Evolutionary conservation across 2,888 invertebrate species (phyloP), one percentile per base, ranked within the genome.

Genomic region (Dryocosmus kuriphilus): DNA sequence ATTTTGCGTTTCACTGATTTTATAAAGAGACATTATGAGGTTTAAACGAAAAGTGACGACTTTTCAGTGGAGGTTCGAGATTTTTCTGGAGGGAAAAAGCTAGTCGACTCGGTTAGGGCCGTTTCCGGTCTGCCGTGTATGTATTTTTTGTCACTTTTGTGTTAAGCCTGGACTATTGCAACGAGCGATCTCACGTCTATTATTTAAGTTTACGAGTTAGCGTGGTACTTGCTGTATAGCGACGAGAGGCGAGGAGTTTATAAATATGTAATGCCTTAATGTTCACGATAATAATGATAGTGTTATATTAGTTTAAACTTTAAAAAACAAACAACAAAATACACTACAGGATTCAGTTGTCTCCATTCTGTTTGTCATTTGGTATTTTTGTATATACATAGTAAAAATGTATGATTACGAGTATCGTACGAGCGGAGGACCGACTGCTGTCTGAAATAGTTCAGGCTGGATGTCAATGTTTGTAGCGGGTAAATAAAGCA

Each of bases 241-340:
- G 88, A 88, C 87, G 88, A 87, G 86, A 85, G 86, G 85, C 83
- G 86, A 86, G 87, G 88, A 88, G 87, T 87, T 89, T 88, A 90
- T 90, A 89, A 89, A 90, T 90, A 90, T 91, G 88, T 91, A 91
- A 90, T 90, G 91, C 91, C 91, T 91, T 91, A 91, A 91, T 89
- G 90, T 91, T 91, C 89, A 90, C 86, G 89, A 90, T 90, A 90
- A 90, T 90, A 90, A 89, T 87, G 86, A 86, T 85, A 90, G 90
- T 87, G 87, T 88, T 90, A 87, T 87, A 88, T 89, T 88, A 90
- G 87, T 87, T 86, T 82, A 86, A 81, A 84, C 57, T 71, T 51
- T 55, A 71, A 51, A 71, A 71, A 51, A 41, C 9, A 14, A 67
- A 71, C 27, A 51, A 71, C 51, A 71, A 61, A 74, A 74, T 77